These are phyloP conservation scores for Polydrusus cervinus DNA, from an alignment of 2,888 invertebrate genomes.

Conservation along the genomic window DNA sequence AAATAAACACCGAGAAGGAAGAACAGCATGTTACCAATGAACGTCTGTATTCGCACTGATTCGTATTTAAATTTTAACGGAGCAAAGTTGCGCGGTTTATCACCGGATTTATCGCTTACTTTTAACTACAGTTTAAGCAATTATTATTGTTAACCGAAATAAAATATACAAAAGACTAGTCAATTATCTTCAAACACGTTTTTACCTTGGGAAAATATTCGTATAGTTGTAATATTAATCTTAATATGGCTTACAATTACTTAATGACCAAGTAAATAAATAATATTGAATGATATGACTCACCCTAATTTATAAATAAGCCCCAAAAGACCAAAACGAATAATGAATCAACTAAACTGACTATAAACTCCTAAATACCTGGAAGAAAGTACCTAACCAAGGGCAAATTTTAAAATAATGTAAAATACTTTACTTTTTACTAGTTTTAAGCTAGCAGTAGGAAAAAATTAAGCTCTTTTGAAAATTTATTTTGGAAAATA, in stretches of 20 bases:
- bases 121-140: constrained; percentile 15
- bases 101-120: constrained; percentile 13
- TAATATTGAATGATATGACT: too few species aligned
- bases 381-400: too few species aligned
- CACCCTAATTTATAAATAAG: too few species aligned
- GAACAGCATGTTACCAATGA: not conserved
- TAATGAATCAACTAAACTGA: too few species aligned
- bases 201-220: not conserved
- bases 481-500: too few species aligned
- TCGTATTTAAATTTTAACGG: constrained; percentile 23
- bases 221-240: not conserved
- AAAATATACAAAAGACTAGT: constrained; percentile 1
- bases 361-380: too few species aligned
- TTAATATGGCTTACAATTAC: too few species aligned
- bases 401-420: too few species aligned
- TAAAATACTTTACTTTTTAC: too few species aligned
- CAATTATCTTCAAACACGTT: not conserved
- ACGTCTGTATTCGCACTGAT: constrained; percentile 40
- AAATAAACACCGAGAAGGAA: not conserved
- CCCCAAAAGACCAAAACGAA: too few species aligned
- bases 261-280: not conserved
- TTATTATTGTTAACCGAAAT: constrained; percentile 9
- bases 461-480: too few species aligned
- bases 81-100: constrained; percentile 21
- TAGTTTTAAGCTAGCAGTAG: too few species aligned